Evolutionary conservation across 1,140 invertebrate species (phyloP), one percentile per base, ranked within the genome.

Genomic region (Luehdorfia chinensis): DNA sequence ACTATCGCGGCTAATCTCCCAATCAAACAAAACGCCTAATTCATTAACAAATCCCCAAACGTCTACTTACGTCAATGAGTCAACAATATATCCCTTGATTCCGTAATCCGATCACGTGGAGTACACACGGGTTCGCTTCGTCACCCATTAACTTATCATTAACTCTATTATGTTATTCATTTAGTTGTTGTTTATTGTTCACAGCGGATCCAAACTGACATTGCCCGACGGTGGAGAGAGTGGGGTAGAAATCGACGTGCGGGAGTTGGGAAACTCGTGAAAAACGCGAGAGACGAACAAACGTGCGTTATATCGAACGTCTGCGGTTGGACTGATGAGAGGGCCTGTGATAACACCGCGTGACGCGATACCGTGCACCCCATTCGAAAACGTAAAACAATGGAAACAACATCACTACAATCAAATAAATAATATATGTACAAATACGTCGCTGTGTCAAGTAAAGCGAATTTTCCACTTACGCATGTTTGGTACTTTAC

Each of bases 331-430:
- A 84, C 77, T 81, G 75, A 69, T 65, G 72, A 51, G 59, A 55
- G 62, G 32, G 45, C 39, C 47, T 60, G 58, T 75, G 74, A 81
- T 78, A 83, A 83, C 73, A 59, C 47, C 46, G 53, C 57, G 50
- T 57, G 63, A 69, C 57, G 64, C 68, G 63, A 56, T 60, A 66
- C 48, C 43, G 47, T 47, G 34, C 33, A 37, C 25, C 55, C 49
- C 47, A 16, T 56, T 37, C 66, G 72, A 71, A 79, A 75, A 75
- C 73, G 67, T 59, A 77, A 84, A 81, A 80, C 72, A 84, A 75
- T 78, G 69, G 55, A 78, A 79, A 79, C 50, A 53, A 30, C 15
- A 6, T 43, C 7, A 39, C 15, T 39, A 32, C 31, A 15, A 32
- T n/a, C n/a, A n/a, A n/a, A n/a, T n/a, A n/a, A n/a, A n/a, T n/a